phyloP scores from a whole-genome alignment of 1,140 invertebrate species.

The Nomia melanderi region DNA sequence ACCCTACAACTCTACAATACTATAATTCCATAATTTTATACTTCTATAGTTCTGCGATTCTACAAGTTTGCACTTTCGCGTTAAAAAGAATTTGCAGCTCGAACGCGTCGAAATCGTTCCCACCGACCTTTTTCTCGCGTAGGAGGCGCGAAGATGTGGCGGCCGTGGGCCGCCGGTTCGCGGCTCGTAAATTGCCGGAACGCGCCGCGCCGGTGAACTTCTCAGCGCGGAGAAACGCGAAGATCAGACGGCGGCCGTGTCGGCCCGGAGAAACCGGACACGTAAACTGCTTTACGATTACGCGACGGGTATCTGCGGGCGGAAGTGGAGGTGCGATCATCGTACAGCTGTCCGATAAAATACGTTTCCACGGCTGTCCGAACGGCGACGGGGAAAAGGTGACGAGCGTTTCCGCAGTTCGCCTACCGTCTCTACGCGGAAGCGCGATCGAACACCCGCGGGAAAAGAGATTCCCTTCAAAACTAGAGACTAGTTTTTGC shows the following conservation, averaged over 20 bases:
- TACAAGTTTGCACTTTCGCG: too few relatives aligned
- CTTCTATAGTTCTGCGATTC: too few relatives aligned
- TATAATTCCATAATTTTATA: too few relatives aligned
- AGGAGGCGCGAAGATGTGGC: not conserved
- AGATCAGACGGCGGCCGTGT: not conserved
- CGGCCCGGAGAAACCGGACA: not conserved
- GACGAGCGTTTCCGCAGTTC: slow-evolving; percentile 23
- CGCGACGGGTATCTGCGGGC: slow-evolving; percentile 19
- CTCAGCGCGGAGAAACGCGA: slow-evolving; percentile 3
- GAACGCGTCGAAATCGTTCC: not conserved
- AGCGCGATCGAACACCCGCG: slow-evolving; percentile 3
- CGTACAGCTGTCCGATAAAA: slow-evolving; percentile 27
- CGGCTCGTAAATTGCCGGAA: not conserved
- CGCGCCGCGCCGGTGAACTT: slow-evolving; percentile 7
- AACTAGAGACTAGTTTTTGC: slow-evolving; percentile 7
- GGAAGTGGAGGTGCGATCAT: slow-evolving; percentile 35
- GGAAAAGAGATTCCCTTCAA: slow-evolving; percentile 1
- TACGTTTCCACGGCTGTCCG: too few relatives aligned
- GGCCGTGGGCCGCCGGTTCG: not conserved
- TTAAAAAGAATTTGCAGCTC: too few relatives aligned
- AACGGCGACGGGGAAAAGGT: slow-evolving; percentile 31
- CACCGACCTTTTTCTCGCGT: not conserved
- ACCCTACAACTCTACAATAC: too few relatives aligned
- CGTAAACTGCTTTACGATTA: slow-evolving; percentile 25
- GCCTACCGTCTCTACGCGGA: slow-evolving; percentile 34